Base-by-base conservation (phyloP, 2,888 invertebrate species). In the Drymonia ruficornis region DNA sequence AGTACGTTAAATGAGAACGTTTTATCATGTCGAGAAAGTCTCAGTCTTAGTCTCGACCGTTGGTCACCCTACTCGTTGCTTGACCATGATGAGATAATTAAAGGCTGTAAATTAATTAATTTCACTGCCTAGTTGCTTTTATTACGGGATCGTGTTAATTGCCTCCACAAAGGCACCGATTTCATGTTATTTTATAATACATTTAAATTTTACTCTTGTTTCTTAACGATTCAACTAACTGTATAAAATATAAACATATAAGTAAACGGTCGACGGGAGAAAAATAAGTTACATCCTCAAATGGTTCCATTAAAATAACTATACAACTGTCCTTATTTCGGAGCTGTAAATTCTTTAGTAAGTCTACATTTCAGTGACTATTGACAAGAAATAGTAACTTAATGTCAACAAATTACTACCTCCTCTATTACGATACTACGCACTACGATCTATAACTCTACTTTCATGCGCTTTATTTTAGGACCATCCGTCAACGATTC, bases 81-180 rank as follows among this genome's bases (percentile, higher is more conserved):
- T 28, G 45, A 79, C 78, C 75, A 77, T 87, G 89, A 91, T 86
- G 88, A 88, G 88, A 87, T 89, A 90, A 91, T 91, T 90, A 91
- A 86, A 84, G 78, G 83, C 81, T 76, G 81, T 86, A 89, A 87
- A 89, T 89, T 90, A 89, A 91, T 90, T 90, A 87, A 82, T 84
- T 83, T 81, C 80, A 73, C 77, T 81, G 78, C 70, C 84, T 83
- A 83, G 81, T 84, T 83, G 82, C 80, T 86, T 86, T 86, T 83
- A 84, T 81, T 80, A 85, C 76, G 74, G 77, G 81, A 80, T 80
- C 80, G 81, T 80, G 80, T 84, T 83, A 81, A 81, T 80, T 78
- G 76, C 70, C 65, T 62, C 67, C 64, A 76, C 74, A 81, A 85
- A 84, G 82, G 80, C 75, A 78, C 82, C 82, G 81, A 84, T 78